Percentiles rank a stretch among this genome's conserved stretches.
Conservation (phyloP, 2,888 invertebrate genomes). For the Hymenopus coronatus region DNA sequence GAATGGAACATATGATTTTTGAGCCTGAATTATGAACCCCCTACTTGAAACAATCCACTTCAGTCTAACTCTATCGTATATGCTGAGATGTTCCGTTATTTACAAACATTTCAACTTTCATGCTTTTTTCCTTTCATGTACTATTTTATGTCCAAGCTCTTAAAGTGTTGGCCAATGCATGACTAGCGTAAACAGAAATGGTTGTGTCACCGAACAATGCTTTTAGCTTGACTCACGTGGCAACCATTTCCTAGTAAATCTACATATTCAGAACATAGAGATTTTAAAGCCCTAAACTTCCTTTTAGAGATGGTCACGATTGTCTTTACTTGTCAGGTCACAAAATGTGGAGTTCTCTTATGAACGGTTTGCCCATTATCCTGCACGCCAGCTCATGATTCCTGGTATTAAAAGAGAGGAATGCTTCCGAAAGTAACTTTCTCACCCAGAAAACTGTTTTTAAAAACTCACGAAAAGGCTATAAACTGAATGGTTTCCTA, state of each 20-base stretch:
- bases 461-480: neutral
- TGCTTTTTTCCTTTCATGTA: neutral
- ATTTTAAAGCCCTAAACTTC: neutral
- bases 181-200: neutral
- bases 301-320: neutral
- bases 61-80: too few relatives aligned
- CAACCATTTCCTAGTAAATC: neutral
- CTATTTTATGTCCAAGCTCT: neutral
- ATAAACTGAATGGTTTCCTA: too few relatives aligned
- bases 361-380: neutral
- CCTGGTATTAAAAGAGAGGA: neutral
- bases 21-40: too few relatives aligned
- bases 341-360: neutral
- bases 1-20: too few relatives aligned
- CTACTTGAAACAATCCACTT: too few relatives aligned
- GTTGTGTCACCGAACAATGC: neutral
- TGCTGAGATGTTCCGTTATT: neutral
- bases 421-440: neutral
- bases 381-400: neutral
- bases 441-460: neutral
- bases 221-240: neutral
- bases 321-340: neutral
- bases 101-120: neutral
- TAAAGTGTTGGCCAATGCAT: neutral
- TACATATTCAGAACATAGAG: neutral